Evolutionary conservation across 2,888 invertebrate species (phyloP).

Genomic region (Aricia artaxerxes): DNA sequence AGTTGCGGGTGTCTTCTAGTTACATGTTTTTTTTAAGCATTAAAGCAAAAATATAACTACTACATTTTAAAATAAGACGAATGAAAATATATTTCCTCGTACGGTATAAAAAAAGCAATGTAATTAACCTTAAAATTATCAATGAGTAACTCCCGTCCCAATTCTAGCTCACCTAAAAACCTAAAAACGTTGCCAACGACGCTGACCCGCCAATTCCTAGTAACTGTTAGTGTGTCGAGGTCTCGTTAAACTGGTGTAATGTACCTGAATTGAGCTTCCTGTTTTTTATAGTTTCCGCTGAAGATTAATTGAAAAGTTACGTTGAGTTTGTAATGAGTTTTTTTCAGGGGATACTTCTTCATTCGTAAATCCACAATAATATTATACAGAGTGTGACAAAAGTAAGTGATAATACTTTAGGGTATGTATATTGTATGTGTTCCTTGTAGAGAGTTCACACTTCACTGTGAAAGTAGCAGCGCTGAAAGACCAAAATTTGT

Average conservation of each 20-base stretch:
- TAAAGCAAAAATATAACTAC: not conserved
- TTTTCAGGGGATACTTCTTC: not conserved
- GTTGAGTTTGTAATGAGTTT: not conserved
- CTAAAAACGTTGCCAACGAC: slow-evolving; percentile 22
- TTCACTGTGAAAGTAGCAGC: too few relatives aligned
- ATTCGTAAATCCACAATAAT: not conserved
- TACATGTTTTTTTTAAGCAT: not conserved
- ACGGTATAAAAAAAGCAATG: not conserved
- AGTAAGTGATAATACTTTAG: too few relatives aligned
- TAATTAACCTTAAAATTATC: slow-evolving; percentile 22
- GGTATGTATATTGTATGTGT: too few relatives aligned
- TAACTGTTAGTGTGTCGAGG: not conserved
- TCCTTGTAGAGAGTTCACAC: too few relatives aligned
- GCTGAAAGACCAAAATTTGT: too few relatives aligned
- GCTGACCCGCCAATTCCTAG: not conserved
- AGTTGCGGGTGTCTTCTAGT: not conserved
- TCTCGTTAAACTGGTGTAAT: not conserved
- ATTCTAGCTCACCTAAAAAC: slow-evolving; percentile 28
- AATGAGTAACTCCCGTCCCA: slow-evolving; percentile 21
- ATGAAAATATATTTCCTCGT: not conserved
- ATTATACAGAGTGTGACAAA: too few relatives aligned
- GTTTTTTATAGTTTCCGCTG: slow-evolving; percentile 25
- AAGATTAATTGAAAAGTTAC: slow-evolving; percentile 23
- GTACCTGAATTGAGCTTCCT: slow-evolving; percentile 27
- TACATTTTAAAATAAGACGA: not conserved